Evolutionary conservation across 1,140 invertebrate genomes (phyloP), one percentile per base, ranked within the genome.

Genomic region (Leptinotarsa lineolata): DNA sequence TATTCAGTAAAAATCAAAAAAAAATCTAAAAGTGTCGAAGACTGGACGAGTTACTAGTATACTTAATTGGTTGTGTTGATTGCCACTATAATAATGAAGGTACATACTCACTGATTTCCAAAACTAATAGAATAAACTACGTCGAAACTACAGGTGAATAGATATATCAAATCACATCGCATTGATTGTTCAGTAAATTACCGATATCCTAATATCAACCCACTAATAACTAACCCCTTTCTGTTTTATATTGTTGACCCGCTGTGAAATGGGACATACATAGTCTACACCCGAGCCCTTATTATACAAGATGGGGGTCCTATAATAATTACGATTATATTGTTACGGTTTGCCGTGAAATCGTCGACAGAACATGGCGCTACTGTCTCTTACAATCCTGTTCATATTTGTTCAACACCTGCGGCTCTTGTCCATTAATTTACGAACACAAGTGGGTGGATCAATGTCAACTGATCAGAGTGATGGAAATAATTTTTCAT

Each of bases 291-390:
- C 48, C 48, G 4, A 15, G 18, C 63, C 63, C 24, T 65, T 30
- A 30, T 16, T 22, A 22, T 65, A 65, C 24, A 65, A 65, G 63
- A 65, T 65, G 63, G 18, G 20, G 61, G 22, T 39, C 24, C 39
- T 22, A 22, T 65, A 46, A n/a, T n/a, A 21, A 65, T 65, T 65
- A 65, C 63, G 63, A 65, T 65, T 39, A 65, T 65, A 65, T 65
- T 65, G 63, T 39, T 65, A 65, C 16, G 15, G 63, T 65, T 65
- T 24, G 63, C 24, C 24, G 39, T 65, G 15, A 24, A 65, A 65
- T 65, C 63, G 16, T 39, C 21, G 18, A 22, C 39, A 65, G 63
- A 65, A 54, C 48, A 54, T 54, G 16, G 12, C 48, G 48, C 48
- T 54, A 54, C 48, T 54, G n/a, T 54, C 63, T 16, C 63, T 24